Base-by-base conservation (phyloP, 2,888 invertebrate species). In the Trachelus stipa region DNA sequence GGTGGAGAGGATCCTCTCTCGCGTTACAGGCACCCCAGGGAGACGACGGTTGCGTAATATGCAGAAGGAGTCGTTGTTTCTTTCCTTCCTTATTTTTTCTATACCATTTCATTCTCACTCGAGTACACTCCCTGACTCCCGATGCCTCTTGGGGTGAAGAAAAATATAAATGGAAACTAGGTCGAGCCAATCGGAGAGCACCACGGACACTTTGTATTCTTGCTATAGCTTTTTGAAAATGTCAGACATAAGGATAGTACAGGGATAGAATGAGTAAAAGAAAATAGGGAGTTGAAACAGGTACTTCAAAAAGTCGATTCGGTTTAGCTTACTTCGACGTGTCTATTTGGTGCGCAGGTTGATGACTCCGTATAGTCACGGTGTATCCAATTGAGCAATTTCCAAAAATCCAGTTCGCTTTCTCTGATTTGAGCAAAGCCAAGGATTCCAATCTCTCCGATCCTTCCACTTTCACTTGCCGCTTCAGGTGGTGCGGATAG, bases 1-100 rank as follows among this genome's bases (percentile, higher is more conserved):
- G 77, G 73, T 78, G 79, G 73, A 77, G 68, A 77, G 75, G 77
- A 12, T 23, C 74, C 34, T 23, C 35, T n/a, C 33, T n/a, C 34
- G 34, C 30, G 71, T 71, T 56, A 71, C 11, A 1, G 71, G 34
- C 71, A 33, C 71, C 71, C 71, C 2, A 31, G 71, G 30, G 71
- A 71, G 30, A 31, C 6, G 56, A 56, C 2, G 56, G 56, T 71
- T 34, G 71, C 71, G 30, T 71, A 71, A 30, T 34, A 71, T 71
- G 71, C 71, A 71, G 33, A 71, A 31, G 71, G 33, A 56, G 30
- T 34, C 30, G 15, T 35, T 35, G 30, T 34, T 34, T 31, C 74
- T 30, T 35, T 74, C 34, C 35, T 30, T 15, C 74, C 23, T 34
- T 35, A 56, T 56, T 56, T 56, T 56, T 56, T 56, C 56, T 9